phyloP scores from a whole-genome alignment of 2,113 vertebrate genomes.

The Nothoprocta perdicaria region DNA sequence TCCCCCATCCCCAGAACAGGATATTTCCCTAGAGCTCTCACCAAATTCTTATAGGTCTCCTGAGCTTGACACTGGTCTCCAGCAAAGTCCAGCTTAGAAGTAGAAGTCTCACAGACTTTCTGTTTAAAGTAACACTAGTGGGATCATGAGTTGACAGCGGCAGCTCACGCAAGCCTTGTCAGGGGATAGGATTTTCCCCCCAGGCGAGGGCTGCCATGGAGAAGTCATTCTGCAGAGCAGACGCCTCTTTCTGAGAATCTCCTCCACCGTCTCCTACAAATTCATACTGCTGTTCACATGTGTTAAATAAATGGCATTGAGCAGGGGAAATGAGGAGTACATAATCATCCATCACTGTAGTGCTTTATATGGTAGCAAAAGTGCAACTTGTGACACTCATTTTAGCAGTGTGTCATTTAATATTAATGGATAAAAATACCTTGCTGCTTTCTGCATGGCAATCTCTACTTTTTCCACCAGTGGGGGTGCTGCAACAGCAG shows the following conservation, averaged over 20 bases:
- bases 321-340: conserved; percentile 9
- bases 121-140: background rate
- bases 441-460: conserved; percentile 28
- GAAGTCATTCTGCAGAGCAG: background rate
- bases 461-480: conserved; percentile 60
- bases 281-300: background rate
- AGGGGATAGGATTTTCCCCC: background rate
- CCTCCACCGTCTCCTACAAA: background rate
- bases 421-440: conserved; percentile 61
- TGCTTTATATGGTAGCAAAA: conserved; percentile 54
- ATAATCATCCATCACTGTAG: background rate
- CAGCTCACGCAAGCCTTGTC: background rate
- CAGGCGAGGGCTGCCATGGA: background rate
- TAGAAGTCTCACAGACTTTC: background rate
- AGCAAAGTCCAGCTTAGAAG: background rate
- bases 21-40: background rate
- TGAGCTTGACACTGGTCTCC: background rate
- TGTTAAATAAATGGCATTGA: background rate
- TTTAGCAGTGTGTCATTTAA: conserved; percentile 47
- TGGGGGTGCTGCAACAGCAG: conserved; percentile 56
- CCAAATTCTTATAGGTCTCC: background rate
- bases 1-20: background rate
- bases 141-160: background rate
- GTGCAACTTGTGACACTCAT: conserved; percentile 33
- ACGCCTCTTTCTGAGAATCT: background rate